Conservation (phyloP, 2,888 invertebrate genomes). For the Lithophane leautieri region DNA sequence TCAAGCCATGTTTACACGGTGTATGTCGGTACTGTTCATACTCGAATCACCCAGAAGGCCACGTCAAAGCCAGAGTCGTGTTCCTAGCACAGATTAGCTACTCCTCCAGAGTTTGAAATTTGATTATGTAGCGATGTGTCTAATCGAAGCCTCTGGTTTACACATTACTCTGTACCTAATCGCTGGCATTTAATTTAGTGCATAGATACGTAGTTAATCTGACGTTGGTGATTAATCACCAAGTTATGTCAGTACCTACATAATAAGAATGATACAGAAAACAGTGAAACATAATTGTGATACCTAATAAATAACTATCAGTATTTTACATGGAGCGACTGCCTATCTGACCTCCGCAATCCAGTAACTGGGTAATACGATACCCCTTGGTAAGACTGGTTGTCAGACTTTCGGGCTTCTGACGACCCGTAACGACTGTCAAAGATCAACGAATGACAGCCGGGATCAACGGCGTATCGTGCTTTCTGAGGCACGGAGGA, state of each 20-base stretch:
- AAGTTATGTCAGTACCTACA: background rate
- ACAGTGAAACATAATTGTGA: background rate
- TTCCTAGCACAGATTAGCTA: slow-evolving; percentile 54
- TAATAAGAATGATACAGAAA: background rate
- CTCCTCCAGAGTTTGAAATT: slow-evolving; percentile 54
- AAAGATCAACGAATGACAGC: background rate
- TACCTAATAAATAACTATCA: background rate
- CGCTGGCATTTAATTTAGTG: slow-evolving; percentile 21
- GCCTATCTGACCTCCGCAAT: background rate
- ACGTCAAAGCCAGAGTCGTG: slow-evolving; percentile 61
- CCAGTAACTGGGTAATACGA: background rate
- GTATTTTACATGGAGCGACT: background rate
- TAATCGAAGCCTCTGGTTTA: slow-evolving; percentile 42
- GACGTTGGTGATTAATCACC: background rate
- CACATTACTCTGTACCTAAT: slow-evolving; percentile 23
- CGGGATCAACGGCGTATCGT: background rate
- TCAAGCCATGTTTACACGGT: slow-evolving; percentile 42
- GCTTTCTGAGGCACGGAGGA: background rate
- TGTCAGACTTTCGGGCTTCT: background rate
- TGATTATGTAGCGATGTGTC: slow-evolving; percentile 51
- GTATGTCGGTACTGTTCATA: slow-evolving; percentile 44
- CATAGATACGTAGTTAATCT: background rate
- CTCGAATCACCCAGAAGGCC: slow-evolving; percentile 54
- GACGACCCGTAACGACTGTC: background rate
- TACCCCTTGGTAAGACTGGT: background rate